Percentiles rank a stretch among this genome's conserved stretches.
Conservation (phyloP, 2,888 invertebrate genomes). For the Erpobdella octoculata region DNA sequence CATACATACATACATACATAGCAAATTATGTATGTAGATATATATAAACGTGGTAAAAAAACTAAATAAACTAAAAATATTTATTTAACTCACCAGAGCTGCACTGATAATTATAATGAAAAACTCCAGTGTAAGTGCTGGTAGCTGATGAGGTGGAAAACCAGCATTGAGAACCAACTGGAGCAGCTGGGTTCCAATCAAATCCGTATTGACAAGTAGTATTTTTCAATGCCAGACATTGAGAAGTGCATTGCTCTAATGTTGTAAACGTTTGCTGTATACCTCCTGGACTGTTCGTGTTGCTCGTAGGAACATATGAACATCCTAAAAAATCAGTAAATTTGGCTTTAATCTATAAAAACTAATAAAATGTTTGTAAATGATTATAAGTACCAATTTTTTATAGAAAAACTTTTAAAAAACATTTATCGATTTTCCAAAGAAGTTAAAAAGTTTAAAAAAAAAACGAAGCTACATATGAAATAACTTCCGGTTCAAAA, state of each 20-base stretch:
- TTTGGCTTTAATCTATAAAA: too few species aligned
- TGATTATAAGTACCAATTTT: too few species aligned
- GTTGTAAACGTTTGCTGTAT: background rate
- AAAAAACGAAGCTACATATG: too few species aligned
- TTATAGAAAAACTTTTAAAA: too few species aligned
- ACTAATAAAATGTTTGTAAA: too few species aligned
- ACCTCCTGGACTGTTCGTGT: slow-evolving; percentile 5
- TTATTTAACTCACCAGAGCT: background rate
- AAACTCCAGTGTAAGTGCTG: background rate
- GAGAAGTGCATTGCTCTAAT: background rate
- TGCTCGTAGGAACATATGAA: background rate
- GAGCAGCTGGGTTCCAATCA: background rate
- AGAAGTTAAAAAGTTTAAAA: too few species aligned
- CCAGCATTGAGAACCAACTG: background rate
- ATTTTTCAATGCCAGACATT: background rate
- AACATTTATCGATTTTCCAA: too few species aligned
- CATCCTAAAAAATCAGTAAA: background rate
- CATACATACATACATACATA: too few species aligned
- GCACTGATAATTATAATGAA: background rate
- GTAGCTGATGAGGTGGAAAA: background rate
- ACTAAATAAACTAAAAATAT: too few species aligned
- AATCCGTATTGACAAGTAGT: background rate
- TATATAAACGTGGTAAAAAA: too few species aligned
- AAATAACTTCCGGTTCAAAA: too few species aligned
- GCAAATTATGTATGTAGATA: too few species aligned